These are phyloP conservation scores for Atta cephalotes DNA, from an alignment of 1,140 invertebrate genomes.

Conservation along the genomic window DNA sequence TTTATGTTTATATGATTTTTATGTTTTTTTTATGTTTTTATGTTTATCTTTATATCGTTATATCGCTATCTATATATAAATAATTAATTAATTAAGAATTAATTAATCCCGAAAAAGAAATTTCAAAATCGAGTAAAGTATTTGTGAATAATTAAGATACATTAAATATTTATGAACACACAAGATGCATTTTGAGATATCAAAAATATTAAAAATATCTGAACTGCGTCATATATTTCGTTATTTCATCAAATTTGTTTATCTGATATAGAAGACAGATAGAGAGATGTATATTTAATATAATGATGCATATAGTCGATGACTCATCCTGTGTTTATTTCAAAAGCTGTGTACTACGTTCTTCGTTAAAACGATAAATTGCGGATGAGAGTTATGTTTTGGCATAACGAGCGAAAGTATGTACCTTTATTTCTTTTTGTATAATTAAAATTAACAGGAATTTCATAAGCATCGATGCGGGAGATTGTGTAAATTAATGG, in stretches of 20 bases:
- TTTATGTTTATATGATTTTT: too few relatives aligned
- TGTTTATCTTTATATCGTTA: too few relatives aligned
- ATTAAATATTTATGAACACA: too few relatives aligned
- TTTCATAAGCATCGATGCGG: not conserved
- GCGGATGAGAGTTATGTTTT: not conserved
- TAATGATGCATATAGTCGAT: not conserved
- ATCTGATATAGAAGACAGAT: not conserved
- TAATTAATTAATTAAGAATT: not conserved
- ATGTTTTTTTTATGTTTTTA: too few relatives aligned
- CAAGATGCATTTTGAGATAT: not conserved
- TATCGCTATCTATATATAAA: too few relatives aligned
- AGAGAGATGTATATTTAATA: not conserved
- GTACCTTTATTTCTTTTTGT: not conserved
- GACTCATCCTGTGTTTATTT: conserved; percentile 10
- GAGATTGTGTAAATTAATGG: not conserved
- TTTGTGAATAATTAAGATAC: too few relatives aligned
- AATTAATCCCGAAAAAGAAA: not conserved
- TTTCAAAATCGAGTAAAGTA: not conserved
- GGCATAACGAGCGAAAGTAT: not conserved
- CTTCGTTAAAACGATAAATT: not conserved
- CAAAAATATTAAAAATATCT: not conserved
- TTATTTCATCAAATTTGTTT: conserved; percentile 13
- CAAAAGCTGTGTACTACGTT: not conserved
- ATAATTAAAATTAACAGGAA: not conserved
- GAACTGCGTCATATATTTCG: not conserved